Base-by-base conservation (phyloP, 2,888 invertebrate genomes). In the Cybosia mesomella region DNA sequence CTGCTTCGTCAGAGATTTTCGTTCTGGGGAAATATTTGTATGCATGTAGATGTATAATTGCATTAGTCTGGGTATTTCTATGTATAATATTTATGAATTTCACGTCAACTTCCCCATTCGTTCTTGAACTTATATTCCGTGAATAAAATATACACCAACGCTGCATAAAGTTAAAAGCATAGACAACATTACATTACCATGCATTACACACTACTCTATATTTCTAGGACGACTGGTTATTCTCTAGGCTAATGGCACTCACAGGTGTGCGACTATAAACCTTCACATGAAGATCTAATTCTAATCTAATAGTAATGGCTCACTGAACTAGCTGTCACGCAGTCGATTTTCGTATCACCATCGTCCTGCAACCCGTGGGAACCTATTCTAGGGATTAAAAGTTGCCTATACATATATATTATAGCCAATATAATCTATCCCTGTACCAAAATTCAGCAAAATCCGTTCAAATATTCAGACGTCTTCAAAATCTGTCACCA, bases 251-350 rank as follows among this genome's bases (percentile, higher is more conserved):
- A 82, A 77, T 75, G 62, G 1, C 36, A 21, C 67, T 28, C 64
- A 59, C 81, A 79, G 75, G 75, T 80, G 70, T 66, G 69, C 62
- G 58, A 60, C 58, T 58, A 59, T 43, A n/a, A 49, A 49, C n/a
- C 9, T 49, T 49, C 7, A 9, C n/a, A 49, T 1, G 9, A n/a
- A 49, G 49, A 49, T n/a, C 49, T 49, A n/a, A n/a, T 49, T 49
- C 18, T 9, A 1, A 49, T 49, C 18, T 9, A 1, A 49, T 39
- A 15, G 15, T 39, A 15, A 39, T 39, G 39, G 39, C 39, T 39
- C 4, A 39, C 11, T 36, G 2, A 36, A 39, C 15, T 15, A 39
- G 15, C 15, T 39, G 3, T 39, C n/a, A 58, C 34, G 11, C 15
- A 32, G 28, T 74, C 53, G 66, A 70, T 73, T 73, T 74, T 74